Base-by-base conservation (phyloP, 2,113 vertebrate species). In the Misgurnus mizolepis region DNA sequence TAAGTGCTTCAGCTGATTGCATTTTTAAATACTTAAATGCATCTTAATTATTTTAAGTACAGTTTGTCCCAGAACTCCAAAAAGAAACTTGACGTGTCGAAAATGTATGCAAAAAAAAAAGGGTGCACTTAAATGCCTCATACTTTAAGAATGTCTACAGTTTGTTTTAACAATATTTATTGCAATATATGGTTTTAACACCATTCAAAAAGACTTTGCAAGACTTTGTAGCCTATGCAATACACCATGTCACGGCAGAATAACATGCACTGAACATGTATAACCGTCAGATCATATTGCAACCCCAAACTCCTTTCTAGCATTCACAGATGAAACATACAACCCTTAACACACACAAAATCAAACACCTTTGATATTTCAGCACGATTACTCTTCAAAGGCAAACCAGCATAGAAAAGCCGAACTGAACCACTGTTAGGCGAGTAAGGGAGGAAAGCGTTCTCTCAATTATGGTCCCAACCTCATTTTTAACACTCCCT, bases 321-420 rank as follows among this genome's bases (percentile, higher is more conserved):
- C 7, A 14, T 77, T 67, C 53, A 41, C 12, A 43, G 34, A 67
- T 41, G 3, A 67, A 65, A 65, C 17, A 34, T 34, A 34, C 14
- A 43, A 11, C 27, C 9, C n/a, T 34, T 3, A 34, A 34, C 27
- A 34, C 27, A 34, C 27, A 15, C 6, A 47, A 50, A 72, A 18
- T 80, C 68, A 27, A 72, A 53, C 11, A 10, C 17, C 3, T 62
- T 65, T 65, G 60, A 72, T 65, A 80, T 65, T 65, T 80, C 60
- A 65, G 58, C 34, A 64, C 43, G 17, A 43, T 76, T 64, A 49
- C 41, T 49, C 27, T 64, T 39, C 55, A 61, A 15, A 79, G 67
- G n/a, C 12, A 80, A 58, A 18, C 17, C 18, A 15, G 15, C 41
- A 9, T 53, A 12, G 3, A 61, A 40, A 72, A 70, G 68, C 34